Percentiles rank a stretch among this genome's conserved stretches.
Evolutionary conservation across 2,797 vertebrate genomes (phyloP).

Genomic region (Lepilemur septentrionalis): DNA sequence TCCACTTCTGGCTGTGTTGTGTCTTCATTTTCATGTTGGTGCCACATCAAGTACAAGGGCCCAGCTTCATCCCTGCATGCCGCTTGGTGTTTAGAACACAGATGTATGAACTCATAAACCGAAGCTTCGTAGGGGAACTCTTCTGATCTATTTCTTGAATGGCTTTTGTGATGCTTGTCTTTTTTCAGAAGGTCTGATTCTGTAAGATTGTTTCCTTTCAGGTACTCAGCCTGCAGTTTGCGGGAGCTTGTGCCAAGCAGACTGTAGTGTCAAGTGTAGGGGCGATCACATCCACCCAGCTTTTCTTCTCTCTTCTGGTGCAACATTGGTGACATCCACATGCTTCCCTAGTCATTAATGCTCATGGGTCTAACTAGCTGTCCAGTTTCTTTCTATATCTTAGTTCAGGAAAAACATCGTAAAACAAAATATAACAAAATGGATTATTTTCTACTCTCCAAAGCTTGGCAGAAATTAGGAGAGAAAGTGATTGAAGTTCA

Average conservation of each 20-base stretch:
- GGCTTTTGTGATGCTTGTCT: not conserved
- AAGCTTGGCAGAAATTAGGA: conserved; percentile 44
- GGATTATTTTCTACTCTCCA: conserved; percentile 25
- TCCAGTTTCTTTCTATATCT: not conserved
- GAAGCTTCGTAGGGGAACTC: not conserved
- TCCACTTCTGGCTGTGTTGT: not conserved
- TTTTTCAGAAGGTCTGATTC: not conserved
- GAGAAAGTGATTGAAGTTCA: conserved; percentile 50
- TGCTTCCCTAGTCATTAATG: not conserved
- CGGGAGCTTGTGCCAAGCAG: not conserved
- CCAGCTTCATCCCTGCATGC: not conserved
- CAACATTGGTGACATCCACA: not conserved
- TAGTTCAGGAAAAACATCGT: conserved; percentile 17
- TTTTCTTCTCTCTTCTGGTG: not conserved
- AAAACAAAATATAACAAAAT: conserved; percentile 28
- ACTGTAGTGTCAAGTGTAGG: not conserved
- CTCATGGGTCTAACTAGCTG: not conserved
- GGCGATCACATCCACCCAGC: not conserved
- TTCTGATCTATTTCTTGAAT: not conserved
- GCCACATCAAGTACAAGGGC: not conserved
- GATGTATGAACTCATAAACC: not conserved
- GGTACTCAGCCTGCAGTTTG: not conserved
- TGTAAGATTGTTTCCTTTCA: not conserved
- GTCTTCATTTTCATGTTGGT: not conserved
- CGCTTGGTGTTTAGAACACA: not conserved